Percentiles rank a stretch among this genome's conserved stretches.
Conservation (phyloP, 2,888 invertebrate genomes). For the Margaritifera margaritifera region DNA sequence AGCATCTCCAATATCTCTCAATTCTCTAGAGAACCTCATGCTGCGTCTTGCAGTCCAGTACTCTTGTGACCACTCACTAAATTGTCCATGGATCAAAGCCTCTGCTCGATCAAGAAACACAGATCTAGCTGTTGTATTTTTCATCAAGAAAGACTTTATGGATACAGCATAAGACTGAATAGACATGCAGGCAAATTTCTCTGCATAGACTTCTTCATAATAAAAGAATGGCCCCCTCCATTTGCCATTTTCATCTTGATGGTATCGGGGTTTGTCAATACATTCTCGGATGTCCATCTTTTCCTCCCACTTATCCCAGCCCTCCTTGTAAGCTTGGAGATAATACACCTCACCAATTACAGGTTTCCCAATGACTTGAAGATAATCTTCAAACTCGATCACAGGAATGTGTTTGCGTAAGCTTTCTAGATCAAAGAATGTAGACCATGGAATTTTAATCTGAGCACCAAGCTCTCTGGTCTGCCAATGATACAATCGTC, state of each 20-base stretch:
- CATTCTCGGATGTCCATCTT: constrained; percentile 83
- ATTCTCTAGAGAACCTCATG: constrained; percentile 87
- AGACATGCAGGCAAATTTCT: constrained; percentile 83
- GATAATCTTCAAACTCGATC: constrained; percentile 87
- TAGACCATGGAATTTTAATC: constrained; percentile 83
- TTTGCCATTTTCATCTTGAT: constrained; percentile 59
- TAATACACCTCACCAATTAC: constrained; percentile 85
- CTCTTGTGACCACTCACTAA: constrained; percentile 78
- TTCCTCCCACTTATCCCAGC: constrained; percentile 89
- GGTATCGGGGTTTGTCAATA: constrained; percentile 60
- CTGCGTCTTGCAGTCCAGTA: constrained; percentile 78
- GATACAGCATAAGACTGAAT: constrained; percentile 81
- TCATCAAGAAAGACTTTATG: constrained; percentile 75
- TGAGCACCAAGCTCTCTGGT: constrained; percentile 72
- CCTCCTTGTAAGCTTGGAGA: constrained; percentile 88
- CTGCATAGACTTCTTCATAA: constrained; percentile 80
- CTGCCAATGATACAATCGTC: constrained; percentile 91
- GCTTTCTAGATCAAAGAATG: constrained; percentile 88
- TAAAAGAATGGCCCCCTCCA: constrained; percentile 81
- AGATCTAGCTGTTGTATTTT: constrained; percentile 68
- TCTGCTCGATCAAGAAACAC: constrained; percentile 69
- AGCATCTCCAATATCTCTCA: constrained; percentile 80
- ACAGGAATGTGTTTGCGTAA: constrained; percentile 87
- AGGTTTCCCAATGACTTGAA: constrained; percentile 77
- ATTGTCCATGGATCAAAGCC: constrained; percentile 76